Base-by-base conservation (phyloP, 2,888 invertebrate species). In the Bembecia ichneumoniformis region DNA sequence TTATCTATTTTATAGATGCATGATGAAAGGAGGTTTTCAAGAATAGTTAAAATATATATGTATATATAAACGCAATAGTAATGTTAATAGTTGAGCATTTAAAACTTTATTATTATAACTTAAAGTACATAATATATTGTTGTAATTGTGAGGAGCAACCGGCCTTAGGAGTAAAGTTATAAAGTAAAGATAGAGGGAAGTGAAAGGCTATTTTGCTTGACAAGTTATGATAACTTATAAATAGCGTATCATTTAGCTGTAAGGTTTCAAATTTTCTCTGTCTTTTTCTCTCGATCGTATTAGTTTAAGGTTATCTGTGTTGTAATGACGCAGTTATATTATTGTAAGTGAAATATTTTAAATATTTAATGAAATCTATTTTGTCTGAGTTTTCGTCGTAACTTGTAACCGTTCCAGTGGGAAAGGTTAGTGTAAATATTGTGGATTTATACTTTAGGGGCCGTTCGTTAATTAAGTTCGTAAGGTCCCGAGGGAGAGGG, bases 61-160 rank as follows among this genome's bases (percentile, higher is more conserved):
- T 13, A 40, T 40, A 40, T 40, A 13, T 40, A 40, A 9, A 71
- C 66, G 74, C 77, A 82, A 79, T 79, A 77, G 69, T 74, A 58
- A 77, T 74, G 73, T 72, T 67, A 60, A 74, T 77, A 82, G 81
- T 81, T 83, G 74, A 77, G 66, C 68, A 69, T 78, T 79, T 67
- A 74, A 81, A 79, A 73, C 64, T 72, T 70, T 74, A 77, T 73
- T 66, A 68, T 75, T 78, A 28, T 28, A 28, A 80, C 77, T 79
- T 76, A 77, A 81, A 82, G 76, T 82, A 76, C 82, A 76, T 79
- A 82, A 76, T 82, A 76, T 82, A 76, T 79, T 77, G 75, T 77
- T 75, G 66, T 82, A 79, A 82, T 78, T 71, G 68, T 66, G 72
- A 74, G 56, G 70, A 75, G 70, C 67, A 74, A 80, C 86, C 86